Evolutionary conservation across 1,140 invertebrate species (phyloP), one percentile per base, ranked within the genome.

Genomic region (Heliconius congener): DNA sequence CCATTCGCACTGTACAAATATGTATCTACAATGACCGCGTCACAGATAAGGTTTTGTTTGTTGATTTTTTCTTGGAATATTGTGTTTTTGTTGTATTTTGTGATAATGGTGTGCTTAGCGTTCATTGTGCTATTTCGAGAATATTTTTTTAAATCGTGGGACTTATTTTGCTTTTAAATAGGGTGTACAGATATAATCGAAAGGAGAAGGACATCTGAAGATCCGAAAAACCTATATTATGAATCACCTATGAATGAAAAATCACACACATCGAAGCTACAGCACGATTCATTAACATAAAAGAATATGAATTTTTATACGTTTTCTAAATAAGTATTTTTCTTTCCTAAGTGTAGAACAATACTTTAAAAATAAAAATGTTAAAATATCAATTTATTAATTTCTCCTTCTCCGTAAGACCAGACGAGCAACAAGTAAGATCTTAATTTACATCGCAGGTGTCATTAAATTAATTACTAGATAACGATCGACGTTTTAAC

Each of bases 1-100:
- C 60, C 60, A 66, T 66, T 66, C 60, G 30, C 16, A 5, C 60
- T 66, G 60, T 57, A 57, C 55, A 30, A 66, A 30, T 23, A 23
- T 23, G 8, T 23, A 19, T 57, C 55, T n/a, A 30, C 60, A 27
- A 66, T 27, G 60, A 27, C n/a, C 60, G 60, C 60, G 60, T 30
- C 27, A 66, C 60, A 66, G 60, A 66, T 66, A 13, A 66, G 13
- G 16, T 66, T 23, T 66, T 66, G 60, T 66, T 66, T 66, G 60
- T 30, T 30, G 4, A 30, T 30, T 27, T 66, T 11, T 66, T 66
- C 60, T 8, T 66, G 13, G 60, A 66, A 66, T 27, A 30, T 66
- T 66, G 11, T 66, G 11, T 66, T 27, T 66, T 27, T 30, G 60
- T 13, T 16, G 11, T 66, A 66, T 16, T 66, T 30, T 3, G 23